phyloP scores from a whole-genome alignment of 2,113 vertebrate genomes.

The Nothocercus julius region DNA sequence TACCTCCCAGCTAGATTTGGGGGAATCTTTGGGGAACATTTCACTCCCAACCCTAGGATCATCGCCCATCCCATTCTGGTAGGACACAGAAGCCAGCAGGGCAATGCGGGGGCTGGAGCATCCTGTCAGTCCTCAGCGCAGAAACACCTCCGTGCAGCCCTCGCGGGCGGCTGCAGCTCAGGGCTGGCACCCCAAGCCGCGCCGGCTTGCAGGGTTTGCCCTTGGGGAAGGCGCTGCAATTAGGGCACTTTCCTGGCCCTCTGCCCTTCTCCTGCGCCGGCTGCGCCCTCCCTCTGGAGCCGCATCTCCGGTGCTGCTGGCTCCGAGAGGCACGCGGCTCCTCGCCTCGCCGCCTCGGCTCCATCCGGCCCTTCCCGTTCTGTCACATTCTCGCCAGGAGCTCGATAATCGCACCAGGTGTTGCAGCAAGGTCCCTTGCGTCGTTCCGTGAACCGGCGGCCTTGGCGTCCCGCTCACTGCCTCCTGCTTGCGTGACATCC shows the following conservation, averaged over 20 bases:
- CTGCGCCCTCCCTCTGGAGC: not conserved
- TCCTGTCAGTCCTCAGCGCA: not conserved
- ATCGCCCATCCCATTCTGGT: accelerated
- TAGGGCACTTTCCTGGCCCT: not conserved
- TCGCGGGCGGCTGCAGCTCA: not conserved
- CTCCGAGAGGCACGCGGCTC: not conserved
- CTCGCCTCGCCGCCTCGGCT: not conserved
- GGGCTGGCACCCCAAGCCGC: not conserved
- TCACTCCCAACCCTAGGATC: not conserved
- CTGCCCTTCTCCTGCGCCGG: not conserved
- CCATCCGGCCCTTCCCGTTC: conserved; percentile 52
- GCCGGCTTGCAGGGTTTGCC: not conserved
- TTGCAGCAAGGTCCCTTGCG: not conserved
- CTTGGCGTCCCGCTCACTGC: not conserved
- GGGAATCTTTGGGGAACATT: not conserved
- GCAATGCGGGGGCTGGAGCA: not conserved
- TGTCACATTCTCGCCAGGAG: conserved; percentile 25
- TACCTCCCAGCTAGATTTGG: not conserved
- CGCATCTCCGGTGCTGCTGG: not conserved
- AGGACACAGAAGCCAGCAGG: not conserved
- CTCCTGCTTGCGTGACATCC: accelerated
- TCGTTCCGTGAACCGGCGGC: accelerated
- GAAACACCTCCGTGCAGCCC: accelerated
- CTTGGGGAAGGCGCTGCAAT: not conserved
- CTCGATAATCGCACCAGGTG: not conserved